Evolutionary conservation across 2,888 invertebrate genomes (phyloP), one percentile per base, ranked within the genome.

Genomic region (Teleogryllus oceanicus): DNA sequence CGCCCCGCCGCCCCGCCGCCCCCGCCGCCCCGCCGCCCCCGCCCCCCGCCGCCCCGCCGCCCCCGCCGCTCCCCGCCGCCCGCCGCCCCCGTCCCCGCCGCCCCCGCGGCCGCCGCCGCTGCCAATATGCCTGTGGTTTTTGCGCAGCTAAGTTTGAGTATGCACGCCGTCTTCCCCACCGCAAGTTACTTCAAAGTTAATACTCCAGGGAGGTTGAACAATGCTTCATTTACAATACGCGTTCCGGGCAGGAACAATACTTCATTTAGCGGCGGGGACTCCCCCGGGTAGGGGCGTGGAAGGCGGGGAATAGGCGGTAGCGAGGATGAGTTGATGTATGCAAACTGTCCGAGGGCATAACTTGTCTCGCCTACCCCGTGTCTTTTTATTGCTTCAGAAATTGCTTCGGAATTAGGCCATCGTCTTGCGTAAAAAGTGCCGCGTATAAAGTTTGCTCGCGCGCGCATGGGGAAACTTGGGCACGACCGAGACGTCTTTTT

Each of bases 341-440:
- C 62, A 62, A n/a, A 37, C 37, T 37, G 37, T 37, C 37, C 37
- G 37, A 37, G 37, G 37, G 37, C 37, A 37, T 37, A 37, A 37
- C 37, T 37, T 37, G 37, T 37, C 37, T 37, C 37, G 37, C 37
- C 37, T 37, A 5, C 37, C 37, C 37, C 8, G 37, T 37, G 37
- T 4, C 62, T 62, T 62, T 62, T 62, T 62, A 62, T 62, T 62
- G n/a, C 62, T 62, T 62, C n/a, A 18, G 16, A 62, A 62, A 62
- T 62, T 62, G 62, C 62, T 62, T 62, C n/a, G 62, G 62, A 62
- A 62, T 62, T n/a, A 62, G 62, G 62, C n/a, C 62, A 62, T n/a
- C 13, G 37, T 37, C 37, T 37, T 37, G 37, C 37, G 37, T 37
- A 37, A 37, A 37, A 37, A 37, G 37, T 37, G 5, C 37, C 37